Conservation (phyloP, 2,888 invertebrate genomes). For the Calameuta pallipes region DNA sequence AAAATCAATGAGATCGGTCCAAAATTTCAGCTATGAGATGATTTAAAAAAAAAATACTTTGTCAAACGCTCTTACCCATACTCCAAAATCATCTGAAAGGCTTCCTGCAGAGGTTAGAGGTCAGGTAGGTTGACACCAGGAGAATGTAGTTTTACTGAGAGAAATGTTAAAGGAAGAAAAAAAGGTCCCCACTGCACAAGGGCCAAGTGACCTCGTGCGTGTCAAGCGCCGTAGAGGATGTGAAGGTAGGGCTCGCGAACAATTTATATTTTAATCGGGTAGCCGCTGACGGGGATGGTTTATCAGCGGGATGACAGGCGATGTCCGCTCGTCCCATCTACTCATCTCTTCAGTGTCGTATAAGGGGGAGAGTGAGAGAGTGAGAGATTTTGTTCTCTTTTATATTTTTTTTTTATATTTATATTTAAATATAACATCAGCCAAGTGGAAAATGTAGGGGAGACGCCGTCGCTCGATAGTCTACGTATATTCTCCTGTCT, state of each 20-base stretch:
- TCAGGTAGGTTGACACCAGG: too few relatives aligned
- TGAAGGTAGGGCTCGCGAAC: not conserved
- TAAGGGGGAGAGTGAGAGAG: not conserved
- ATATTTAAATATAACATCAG: slow-evolving; percentile 25
- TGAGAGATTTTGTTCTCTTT: not conserved
- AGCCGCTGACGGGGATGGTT: slow-evolving; percentile 28
- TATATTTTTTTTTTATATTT: too few relatives aligned
- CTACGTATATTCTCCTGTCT: too few relatives aligned
- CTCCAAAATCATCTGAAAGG: too few relatives aligned
- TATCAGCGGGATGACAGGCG: slow-evolving; percentile 56
- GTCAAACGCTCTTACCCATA: too few relatives aligned
- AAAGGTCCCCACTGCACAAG: not conserved
- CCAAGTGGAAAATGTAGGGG: slow-evolving; percentile 46
- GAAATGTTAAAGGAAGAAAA: too few relatives aligned
- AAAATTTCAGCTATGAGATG: too few relatives aligned
- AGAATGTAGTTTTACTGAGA: too few relatives aligned
- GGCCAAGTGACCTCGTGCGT: slow-evolving; percentile 11
- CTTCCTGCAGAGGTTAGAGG: too few relatives aligned
- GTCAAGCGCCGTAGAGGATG: not conserved
- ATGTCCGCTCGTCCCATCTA: slow-evolving; percentile 45
- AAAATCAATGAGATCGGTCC: too few relatives aligned
- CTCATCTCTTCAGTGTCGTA: slow-evolving; percentile 17
- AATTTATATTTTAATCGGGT: slow-evolving; percentile 28
- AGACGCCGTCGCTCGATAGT: too few relatives aligned
- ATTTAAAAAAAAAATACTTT: too few relatives aligned